Evolutionary conservation across 35 echinoderm and acorn worm genomes (phyloP).

Genomic region (Lytechinus variegatus): DNA sequence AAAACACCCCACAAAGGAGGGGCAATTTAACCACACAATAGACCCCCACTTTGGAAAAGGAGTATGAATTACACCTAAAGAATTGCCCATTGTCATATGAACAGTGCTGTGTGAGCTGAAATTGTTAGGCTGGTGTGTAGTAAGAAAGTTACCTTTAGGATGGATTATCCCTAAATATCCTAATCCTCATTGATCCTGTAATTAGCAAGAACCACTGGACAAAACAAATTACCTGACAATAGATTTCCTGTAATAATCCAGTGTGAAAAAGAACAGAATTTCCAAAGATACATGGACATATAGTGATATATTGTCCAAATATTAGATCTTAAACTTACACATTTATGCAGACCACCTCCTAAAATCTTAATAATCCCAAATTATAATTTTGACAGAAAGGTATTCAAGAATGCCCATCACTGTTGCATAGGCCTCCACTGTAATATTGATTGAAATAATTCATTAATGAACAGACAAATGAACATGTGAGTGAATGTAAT

Average conservation of each 20-base stretch:
- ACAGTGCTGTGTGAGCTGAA: background rate
- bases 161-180: background rate
- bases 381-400: too few species aligned
- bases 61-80: background rate
- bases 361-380: too few species aligned
- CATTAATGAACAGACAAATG: too few species aligned
- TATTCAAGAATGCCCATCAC: too few species aligned
- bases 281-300: background rate
- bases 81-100: background rate
- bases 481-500: too few species aligned
- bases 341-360: too few species aligned
- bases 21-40: background rate
- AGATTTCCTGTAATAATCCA: background rate
- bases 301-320: background rate
- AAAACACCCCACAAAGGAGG: background rate
- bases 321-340: too few species aligned
- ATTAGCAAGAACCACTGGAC: background rate
- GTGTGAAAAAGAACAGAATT: background rate
- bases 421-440: too few species aligned
- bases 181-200: background rate
- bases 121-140: background rate
- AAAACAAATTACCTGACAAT: slow-evolving; percentile 14
- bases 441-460: too few species aligned
- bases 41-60: background rate
- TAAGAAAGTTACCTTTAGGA: background rate